Evolutionary conservation across 2,113 vertebrate species (phyloP).

Genomic region (Sphyrna mokarran): DNA sequence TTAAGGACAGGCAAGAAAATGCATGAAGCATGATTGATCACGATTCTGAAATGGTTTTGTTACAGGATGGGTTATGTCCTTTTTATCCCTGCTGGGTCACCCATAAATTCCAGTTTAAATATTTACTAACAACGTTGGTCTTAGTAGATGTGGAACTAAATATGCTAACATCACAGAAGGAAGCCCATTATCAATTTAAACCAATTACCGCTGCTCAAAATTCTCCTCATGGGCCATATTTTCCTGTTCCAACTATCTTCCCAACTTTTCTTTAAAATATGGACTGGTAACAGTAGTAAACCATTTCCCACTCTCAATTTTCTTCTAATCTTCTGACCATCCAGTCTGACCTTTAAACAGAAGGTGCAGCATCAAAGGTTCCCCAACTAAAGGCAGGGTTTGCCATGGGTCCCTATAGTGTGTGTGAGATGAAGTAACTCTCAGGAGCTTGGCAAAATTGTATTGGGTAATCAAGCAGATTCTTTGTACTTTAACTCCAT

Average conservation of each 20-base stretch:
- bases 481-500: neutral
- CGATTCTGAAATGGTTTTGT: neutral
- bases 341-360: neutral
- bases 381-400: neutral
- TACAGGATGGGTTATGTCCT: neutral
- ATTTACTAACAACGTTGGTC: neutral
- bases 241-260: neutral
- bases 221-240: neutral
- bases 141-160: neutral
- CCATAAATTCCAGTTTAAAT: neutral
- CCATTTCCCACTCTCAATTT: neutral
- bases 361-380: neutral
- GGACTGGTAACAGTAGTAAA: neutral
- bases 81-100: neutral
- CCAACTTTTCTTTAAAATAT: neutral
- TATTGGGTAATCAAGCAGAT: neutral
- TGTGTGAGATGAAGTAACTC: neutral
- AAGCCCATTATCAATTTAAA: neutral
- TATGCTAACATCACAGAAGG: neutral
- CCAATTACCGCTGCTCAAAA: neutral
- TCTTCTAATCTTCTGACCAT: neutral
- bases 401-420: neutral
- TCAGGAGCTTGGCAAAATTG: neutral
- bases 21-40: neutral
- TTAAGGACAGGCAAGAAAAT: too few relatives aligned